These are phyloP conservation scores for Anguilla rostrata DNA, from an alignment of 2,113 vertebrate genomes.

Conservation along the genomic window DNA sequence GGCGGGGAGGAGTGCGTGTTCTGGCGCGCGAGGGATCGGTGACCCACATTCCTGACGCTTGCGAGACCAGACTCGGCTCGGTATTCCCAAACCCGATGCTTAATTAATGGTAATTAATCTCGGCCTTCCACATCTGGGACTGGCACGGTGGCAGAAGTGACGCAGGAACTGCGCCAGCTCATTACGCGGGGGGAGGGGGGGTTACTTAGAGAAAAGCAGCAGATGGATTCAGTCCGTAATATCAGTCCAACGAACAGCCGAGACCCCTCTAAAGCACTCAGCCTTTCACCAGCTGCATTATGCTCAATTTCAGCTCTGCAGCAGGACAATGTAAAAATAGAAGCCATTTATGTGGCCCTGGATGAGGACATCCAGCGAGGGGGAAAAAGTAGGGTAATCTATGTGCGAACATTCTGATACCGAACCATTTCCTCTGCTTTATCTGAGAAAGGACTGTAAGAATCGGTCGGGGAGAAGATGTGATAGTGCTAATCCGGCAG, in stretches of 20 bases:
- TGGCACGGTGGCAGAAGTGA: constrained; percentile 19
- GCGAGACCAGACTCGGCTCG: constrained; percentile 8
- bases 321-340: not conserved
- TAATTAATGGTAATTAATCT: constrained; percentile 41
- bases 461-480: not conserved
- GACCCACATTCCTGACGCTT: constrained; percentile 27
- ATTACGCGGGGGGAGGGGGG: too few relatives aligned
- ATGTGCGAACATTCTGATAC: not conserved
- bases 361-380: not conserved
- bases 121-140: not conserved
- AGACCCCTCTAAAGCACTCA: not conserved
- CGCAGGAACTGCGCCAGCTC: not conserved
- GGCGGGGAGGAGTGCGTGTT: not conserved
- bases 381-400: not conserved
- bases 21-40: not conserved
- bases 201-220: not conserved
- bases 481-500: not conserved
- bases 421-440: constrained; percentile 24
- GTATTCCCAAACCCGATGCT: constrained; percentile 3
- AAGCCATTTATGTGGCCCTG: not conserved
- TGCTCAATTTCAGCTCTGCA: not conserved
- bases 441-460: not conserved
- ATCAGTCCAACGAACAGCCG: not conserved
- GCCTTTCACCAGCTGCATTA: not conserved
- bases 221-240: not conserved